Evolutionary conservation across 1,140 invertebrate species (phyloP).

Genomic region (Ctenoplectra terminalis): DNA sequence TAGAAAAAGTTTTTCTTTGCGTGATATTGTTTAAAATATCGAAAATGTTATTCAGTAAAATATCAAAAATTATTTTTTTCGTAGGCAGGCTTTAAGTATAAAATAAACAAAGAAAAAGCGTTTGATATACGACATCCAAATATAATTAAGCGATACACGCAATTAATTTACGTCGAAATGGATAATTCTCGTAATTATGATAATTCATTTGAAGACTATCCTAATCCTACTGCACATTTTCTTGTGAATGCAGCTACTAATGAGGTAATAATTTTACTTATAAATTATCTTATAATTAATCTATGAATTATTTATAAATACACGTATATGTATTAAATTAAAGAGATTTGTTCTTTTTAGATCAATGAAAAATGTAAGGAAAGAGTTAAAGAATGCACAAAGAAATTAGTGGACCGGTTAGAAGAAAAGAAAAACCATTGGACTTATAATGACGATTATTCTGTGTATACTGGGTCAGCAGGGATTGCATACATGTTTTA

Average conservation of each 20-base stretch:
- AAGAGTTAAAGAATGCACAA: conserved; percentile 52
- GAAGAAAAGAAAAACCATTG: conserved; percentile 70
- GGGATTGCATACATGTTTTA: conserved; percentile 84
- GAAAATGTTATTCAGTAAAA: neutral
- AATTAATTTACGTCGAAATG: conserved; percentile 43
- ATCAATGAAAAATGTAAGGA: conserved; percentile 69
- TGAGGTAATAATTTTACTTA: conserved; percentile 38
- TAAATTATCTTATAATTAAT: neutral
- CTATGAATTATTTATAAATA: conserved; percentile 18
- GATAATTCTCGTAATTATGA: conserved; percentile 54
- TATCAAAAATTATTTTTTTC: neutral
- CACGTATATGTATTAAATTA: conserved; percentile 20
- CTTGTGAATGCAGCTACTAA: conserved; percentile 53
- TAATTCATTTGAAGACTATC: conserved; percentile 70
- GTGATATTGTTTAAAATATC: neutral
- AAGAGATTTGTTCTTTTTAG: conserved; percentile 57
- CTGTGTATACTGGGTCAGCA: conserved; percentile 83
- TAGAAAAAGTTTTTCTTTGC: neutral
- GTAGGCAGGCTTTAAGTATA: neutral
- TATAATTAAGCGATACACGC: neutral
- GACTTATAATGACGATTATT: conserved; percentile 75
- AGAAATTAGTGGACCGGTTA: conserved; percentile 66
- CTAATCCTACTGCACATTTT: conserved; percentile 15
- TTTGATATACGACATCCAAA: neutral
- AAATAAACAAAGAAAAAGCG: neutral